These are phyloP conservation scores for Grammomys dolichurus DNA, from an alignment of 2,113 vertebrate genomes.

Conservation along the genomic window DNA sequence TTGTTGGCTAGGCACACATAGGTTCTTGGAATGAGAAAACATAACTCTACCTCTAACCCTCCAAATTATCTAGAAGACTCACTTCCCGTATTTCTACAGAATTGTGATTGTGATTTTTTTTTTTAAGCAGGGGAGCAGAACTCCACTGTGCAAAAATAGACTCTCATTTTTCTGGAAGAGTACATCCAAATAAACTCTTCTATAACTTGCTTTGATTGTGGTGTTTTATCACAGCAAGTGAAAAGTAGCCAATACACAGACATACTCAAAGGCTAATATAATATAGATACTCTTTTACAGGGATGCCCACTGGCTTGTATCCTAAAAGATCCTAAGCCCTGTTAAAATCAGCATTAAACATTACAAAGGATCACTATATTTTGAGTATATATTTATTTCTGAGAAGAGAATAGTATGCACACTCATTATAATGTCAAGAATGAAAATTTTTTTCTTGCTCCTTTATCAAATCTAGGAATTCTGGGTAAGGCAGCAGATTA, in stretches of 20 bases:
- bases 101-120: background rate
- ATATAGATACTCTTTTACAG: background rate
- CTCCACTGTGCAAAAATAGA: background rate
- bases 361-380: background rate
- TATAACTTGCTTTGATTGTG: background rate
- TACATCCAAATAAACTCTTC: background rate
- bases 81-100: background rate
- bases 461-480: background rate
- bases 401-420: background rate
- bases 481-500: background rate
- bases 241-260: background rate
- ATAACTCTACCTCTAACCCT: background rate
- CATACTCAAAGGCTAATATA: background rate
- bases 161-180: background rate
- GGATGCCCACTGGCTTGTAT: background rate
- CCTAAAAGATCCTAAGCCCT: background rate
- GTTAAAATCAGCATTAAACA: background rate
- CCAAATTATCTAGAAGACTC: background rate
- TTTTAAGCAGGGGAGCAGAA: too few relatives aligned
- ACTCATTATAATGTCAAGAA: background rate
- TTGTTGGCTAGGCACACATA: background rate
- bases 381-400: background rate
- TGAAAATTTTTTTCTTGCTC: background rate
- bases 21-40: background rate
- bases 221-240: background rate